These are phyloP conservation scores for Gastrophryne carolinensis DNA, from an alignment of 2,797 vertebrate species.

Conservation along the genomic window DNA sequence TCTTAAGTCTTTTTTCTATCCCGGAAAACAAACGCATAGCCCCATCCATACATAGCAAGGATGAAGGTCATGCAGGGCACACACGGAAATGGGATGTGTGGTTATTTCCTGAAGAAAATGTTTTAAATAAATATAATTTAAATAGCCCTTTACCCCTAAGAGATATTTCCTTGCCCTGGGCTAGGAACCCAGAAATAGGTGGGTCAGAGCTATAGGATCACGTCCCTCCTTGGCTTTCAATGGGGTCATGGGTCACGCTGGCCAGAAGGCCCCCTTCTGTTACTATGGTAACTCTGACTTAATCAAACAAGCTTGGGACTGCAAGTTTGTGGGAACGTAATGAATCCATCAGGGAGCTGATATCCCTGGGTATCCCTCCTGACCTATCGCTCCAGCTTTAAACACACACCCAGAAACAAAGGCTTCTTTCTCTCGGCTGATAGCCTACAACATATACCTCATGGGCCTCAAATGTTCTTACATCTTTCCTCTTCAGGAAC, in stretches of 20 bases:
- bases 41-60: slow-evolving; percentile 4
- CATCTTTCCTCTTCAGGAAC: slow-evolving; percentile 23
- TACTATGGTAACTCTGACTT: slow-evolving; percentile 80
- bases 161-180: slow-evolving; percentile 41
- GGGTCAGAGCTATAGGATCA: slow-evolving; percentile 41
- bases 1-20: neutral
- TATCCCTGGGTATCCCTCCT: slow-evolving; percentile 57
- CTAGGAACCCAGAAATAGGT: slow-evolving; percentile 37
- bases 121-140: slow-evolving; percentile 51
- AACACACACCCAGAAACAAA: slow-evolving; percentile 69
- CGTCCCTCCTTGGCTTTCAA: slow-evolving; percentile 64
- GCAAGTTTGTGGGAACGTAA: slow-evolving; percentile 74
- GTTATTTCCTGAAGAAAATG: slow-evolving; percentile 46
- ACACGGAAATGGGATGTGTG: slow-evolving; percentile 45
- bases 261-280: slow-evolving; percentile 82
- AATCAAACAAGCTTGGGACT: slow-evolving; percentile 89
- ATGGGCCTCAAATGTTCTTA: slow-evolving; percentile 47
- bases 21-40: neutral
- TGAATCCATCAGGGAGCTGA: slow-evolving; percentile 70
- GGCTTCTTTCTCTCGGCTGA: slow-evolving; percentile 60
- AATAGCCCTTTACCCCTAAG: slow-evolving; percentile 42
- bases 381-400: slow-evolving; percentile 70
- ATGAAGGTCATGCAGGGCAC: slow-evolving; percentile 41
- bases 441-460: slow-evolving; percentile 42
- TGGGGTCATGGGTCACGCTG: slow-evolving; percentile 84